phyloP scores from a whole-genome alignment of 2,797 vertebrate species.

The Nyctalus aviator region DNA sequence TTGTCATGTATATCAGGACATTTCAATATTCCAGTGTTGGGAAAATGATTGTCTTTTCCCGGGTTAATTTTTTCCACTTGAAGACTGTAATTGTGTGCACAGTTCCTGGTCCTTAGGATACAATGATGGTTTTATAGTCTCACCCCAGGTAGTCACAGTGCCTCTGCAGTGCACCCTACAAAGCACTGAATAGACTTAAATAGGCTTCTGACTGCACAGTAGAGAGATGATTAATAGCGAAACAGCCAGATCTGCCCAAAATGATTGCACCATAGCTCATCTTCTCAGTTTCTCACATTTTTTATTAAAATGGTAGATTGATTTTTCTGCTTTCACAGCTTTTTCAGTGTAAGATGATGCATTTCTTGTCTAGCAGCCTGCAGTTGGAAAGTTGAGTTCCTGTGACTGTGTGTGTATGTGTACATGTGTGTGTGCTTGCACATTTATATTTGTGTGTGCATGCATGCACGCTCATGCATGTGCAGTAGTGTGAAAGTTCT shows the following conservation, averaged over 20 bases:
- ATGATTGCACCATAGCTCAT: conserved; percentile 72
- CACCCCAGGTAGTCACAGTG: conserved; percentile 31
- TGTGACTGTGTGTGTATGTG: neutral
- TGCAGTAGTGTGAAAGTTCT: neutral
- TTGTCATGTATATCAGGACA: conserved; percentile 46
- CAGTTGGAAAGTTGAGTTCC: neutral
- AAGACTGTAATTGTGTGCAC: conserved; percentile 69
- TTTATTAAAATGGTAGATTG: conserved; percentile 78
- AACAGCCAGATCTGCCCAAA: conserved; percentile 57
- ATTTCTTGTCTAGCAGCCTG: conserved; percentile 53
- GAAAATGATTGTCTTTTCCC: conserved; percentile 70
- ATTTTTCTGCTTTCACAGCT: conserved; percentile 80
- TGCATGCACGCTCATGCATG: neutral
- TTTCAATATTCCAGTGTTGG: conserved; percentile 67
- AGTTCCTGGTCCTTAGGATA: conserved; percentile 59
- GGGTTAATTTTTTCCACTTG: conserved; percentile 67
- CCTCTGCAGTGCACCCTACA: conserved; percentile 27
- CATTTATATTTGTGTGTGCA: neutral
- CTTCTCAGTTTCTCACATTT: conserved; percentile 67
- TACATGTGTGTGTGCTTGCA: too few species aligned
- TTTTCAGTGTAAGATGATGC: conserved; percentile 55
- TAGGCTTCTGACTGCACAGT: conserved; percentile 52
- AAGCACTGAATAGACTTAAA: conserved; percentile 65
- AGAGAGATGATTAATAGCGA: conserved; percentile 69
- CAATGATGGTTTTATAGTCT: conserved; percentile 69